Conservation (phyloP, 2,797 vertebrate genomes). For the Moxostoma hubbsi region DNA sequence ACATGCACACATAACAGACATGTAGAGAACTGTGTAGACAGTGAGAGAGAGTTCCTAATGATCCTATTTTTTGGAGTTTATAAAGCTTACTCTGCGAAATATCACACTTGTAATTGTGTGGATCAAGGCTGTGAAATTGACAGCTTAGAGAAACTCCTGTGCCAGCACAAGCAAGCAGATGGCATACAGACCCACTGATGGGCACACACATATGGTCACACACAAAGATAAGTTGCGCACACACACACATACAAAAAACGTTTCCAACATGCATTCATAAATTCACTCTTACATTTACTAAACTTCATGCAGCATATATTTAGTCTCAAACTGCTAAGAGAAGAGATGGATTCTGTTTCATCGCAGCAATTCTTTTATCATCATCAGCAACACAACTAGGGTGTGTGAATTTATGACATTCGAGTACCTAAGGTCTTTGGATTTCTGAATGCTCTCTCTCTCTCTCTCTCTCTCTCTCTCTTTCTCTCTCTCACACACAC, state of each 20-base stretch:
- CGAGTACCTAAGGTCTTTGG: background rate
- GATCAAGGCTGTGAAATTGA: slow-evolving; percentile 58
- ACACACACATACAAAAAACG: slow-evolving; percentile 10
- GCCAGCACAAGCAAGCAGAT: slow-evolving; percentile 79
- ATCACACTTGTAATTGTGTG: slow-evolving; percentile 21
- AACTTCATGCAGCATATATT: background rate
- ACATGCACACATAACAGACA: slow-evolving; percentile 2
- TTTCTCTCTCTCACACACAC: no score
- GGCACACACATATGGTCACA: slow-evolving; percentile 75
- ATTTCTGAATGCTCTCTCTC: background rate
- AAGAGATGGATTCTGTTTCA: background rate
- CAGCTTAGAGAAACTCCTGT: slow-evolving; percentile 74
- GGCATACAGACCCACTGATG: slow-evolving; percentile 79
- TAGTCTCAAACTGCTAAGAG: background rate
- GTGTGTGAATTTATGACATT: background rate
- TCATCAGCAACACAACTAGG: slow-evolving; percentile 5
- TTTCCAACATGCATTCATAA: slow-evolving; percentile 8
- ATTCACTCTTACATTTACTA: slow-evolving; percentile 7
- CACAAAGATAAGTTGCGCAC: slow-evolving; percentile 24
- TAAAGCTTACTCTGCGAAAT: slow-evolving; percentile 27
- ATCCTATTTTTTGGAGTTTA: slow-evolving; percentile 6
- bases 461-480: background rate
- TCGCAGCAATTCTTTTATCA: background rate
- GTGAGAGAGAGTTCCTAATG: background rate
- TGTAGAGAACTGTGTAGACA: background rate